Evolutionary conservation across 1,140 invertebrate genomes (phyloP).

Genomic region (Hypsibius dujardini): DNA sequence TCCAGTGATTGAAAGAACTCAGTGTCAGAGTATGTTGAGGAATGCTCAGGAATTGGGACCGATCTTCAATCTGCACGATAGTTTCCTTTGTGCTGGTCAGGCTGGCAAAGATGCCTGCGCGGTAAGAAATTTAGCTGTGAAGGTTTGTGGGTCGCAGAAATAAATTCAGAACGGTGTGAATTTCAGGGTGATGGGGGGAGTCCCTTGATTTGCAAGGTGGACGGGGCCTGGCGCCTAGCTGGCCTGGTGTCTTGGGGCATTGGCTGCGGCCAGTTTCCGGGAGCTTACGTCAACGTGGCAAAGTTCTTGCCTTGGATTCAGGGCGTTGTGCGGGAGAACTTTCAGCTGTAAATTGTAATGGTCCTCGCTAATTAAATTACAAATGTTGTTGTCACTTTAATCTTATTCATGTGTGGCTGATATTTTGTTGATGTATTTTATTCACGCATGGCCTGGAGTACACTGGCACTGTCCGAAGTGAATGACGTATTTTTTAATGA

Average conservation of each 20-base stretch:
- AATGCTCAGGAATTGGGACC: slow-evolving; percentile 60
- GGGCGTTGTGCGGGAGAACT: neutral
- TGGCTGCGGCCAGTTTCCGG: slow-evolving; percentile 75
- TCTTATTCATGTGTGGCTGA: too few species aligned
- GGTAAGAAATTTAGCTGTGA: neutral
- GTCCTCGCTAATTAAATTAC: too few species aligned
- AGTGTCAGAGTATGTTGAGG: slow-evolving; percentile 59
- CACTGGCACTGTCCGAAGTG: too few species aligned
- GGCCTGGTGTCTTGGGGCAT: slow-evolving; percentile 84
- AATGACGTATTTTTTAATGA: too few species aligned
- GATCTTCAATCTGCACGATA: slow-evolving; percentile 61
- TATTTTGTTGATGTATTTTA: too few species aligned
- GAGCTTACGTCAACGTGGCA: slow-evolving; percentile 61
- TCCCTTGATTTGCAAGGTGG: slow-evolving; percentile 51
- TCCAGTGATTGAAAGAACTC: slow-evolving; percentile 52
- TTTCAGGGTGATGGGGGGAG: slow-evolving; percentile 73
- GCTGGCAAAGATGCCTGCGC: slow-evolving; percentile 63
- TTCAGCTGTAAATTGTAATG: too few species aligned
- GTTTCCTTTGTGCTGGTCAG: slow-evolving; percentile 65
- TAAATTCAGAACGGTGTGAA: slow-evolving; percentile 21
- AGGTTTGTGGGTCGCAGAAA: slow-evolving; percentile 43
- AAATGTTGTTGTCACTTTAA: too few species aligned
- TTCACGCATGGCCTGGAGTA: too few species aligned
- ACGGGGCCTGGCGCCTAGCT: slow-evolving; percentile 35
- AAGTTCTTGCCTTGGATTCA: slow-evolving; percentile 56